Base-by-base conservation (phyloP, 2,888 invertebrate genomes). In the Agriopis leucophaearia region DNA sequence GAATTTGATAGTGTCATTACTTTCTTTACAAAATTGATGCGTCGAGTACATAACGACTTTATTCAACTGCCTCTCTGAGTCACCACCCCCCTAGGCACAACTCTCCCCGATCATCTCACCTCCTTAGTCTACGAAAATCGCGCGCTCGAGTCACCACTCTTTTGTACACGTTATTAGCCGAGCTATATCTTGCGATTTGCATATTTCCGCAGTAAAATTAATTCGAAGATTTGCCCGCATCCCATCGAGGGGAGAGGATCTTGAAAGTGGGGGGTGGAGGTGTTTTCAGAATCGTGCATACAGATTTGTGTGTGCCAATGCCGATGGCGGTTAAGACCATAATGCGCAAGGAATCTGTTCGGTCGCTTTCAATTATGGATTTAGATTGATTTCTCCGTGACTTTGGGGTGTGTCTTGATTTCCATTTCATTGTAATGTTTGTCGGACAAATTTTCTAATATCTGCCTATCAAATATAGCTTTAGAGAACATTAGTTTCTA, bases 151-250 rank as follows among this genome's bases (percentile, higher is more conserved):
- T 90, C 93, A 88, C 94, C 92, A 94, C 93, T 94, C 94, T 94
- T 94, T 94, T 92, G 94, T 94, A 92, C 92, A 93, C 92, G 92
- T 94, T 94, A 94, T 94, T 94, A 94, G 92, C 87, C 90, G 83
- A 71, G 91, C 87, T 92, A 90, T 93, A 93, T 92, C 92, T 91
- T 84, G 79, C 75, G 82, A 94, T 94, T 94, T 94, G 94, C 94
- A 94, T 94, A 94, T 94, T 94, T 92, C 88, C 88, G 90, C 91
- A 93, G 92, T 94, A 93, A 94, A 94, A 94, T 94, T 94, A 94
- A 94, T 94, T 94, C 94, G 92, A 94, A 94, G 94, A 94, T 94
- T 94, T 94, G 90, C 93, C 92, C 91, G 91, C 91, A 90, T 89
- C 89, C 89, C 85, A 82, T 82, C 82, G 84, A 88, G 85, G 86